These are phyloP conservation scores for Sitta europaea DNA, from an alignment of 2,113 vertebrate genomes.

Conservation along the genomic window DNA sequence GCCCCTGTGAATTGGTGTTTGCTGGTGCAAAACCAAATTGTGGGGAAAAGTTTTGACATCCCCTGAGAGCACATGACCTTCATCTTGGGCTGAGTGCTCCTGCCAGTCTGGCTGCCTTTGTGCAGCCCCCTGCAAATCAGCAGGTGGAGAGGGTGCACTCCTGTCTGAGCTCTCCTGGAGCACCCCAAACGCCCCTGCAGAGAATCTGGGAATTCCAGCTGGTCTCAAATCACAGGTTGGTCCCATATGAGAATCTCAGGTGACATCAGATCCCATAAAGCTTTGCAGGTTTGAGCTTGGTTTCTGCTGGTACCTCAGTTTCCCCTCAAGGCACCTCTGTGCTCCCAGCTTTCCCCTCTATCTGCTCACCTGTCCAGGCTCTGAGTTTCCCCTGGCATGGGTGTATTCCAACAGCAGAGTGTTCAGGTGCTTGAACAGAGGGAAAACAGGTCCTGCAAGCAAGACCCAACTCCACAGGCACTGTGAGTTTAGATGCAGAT, in stretches of 20 bases:
- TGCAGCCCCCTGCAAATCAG: too few relatives aligned
- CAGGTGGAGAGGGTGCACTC: background rate
- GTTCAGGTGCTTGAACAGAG: background rate
- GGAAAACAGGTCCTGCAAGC: background rate
- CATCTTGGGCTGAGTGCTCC: background rate
- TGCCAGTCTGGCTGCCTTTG: background rate
- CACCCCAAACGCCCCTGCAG: background rate
- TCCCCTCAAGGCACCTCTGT: background rate
- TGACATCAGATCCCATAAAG: background rate
- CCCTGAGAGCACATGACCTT: background rate
- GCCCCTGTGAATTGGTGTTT: background rate
- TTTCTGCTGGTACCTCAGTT: background rate
- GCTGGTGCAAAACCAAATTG: background rate
- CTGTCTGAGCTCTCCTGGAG: background rate
- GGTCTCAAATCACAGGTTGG: rapidly evolving
- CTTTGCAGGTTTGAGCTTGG: background rate
- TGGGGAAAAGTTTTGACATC: background rate
- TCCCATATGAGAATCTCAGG: too few relatives aligned
- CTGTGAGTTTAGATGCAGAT: background rate
- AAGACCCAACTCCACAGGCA: background rate
- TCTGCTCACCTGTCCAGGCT: background rate
- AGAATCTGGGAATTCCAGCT: background rate
- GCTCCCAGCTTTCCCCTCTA: background rate
- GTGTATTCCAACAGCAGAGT: background rate
- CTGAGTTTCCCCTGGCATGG: background rate